Base-by-base conservation (phyloP, 64 coral and sea anemone species). In the Acropora yongei region DNA sequence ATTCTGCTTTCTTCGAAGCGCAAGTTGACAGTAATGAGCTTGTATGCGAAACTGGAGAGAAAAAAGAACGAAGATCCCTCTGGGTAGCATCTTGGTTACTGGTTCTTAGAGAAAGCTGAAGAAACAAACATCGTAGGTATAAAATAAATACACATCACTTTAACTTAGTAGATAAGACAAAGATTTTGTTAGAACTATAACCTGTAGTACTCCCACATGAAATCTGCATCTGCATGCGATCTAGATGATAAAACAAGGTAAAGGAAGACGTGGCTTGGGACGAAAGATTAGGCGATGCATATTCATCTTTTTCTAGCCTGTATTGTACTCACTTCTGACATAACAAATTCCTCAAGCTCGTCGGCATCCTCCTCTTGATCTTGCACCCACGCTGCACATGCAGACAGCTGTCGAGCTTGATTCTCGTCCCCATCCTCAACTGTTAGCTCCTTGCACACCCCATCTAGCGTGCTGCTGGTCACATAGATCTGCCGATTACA, bases 371-470 rank as follows among this genome's bases (percentile, higher is more conserved):
- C 93, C 49, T 76, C 82, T 8, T 98, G 89, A 8, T 95, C 89
- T 43, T 88, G 93, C 19, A 98, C 55, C 96, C 96, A 98, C 0
- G 96, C 96, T 73, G 96, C 91, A 58, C 96, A 98, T 19, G 87
- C 72, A 2, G 96, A 84, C 84, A 98, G 53, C 82, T 92, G 86
- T 14, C 57, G 90, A 45, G 79, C 51, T 66, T 74, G 91, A 83
- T 94, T 89, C 83, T 98, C 89, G 87, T 95, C 93, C 5, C 93
- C 93, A 92, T 90, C 61, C 14, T 98, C 96, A 44, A 74, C 93
- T 14, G 88, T 78, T 6, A 98, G 80, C 50, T 92, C 93, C 44
- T 95, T 57, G 8, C 94, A 80, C 61, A 95, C 91, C 7, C 96
- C 96, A 95, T 98, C 96, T 4, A 98, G 74, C 3, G 93, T 90